Evolutionary conservation across 1,140 invertebrate species (phyloP).

Genomic region (Zaprionus ghesquierei): DNA sequence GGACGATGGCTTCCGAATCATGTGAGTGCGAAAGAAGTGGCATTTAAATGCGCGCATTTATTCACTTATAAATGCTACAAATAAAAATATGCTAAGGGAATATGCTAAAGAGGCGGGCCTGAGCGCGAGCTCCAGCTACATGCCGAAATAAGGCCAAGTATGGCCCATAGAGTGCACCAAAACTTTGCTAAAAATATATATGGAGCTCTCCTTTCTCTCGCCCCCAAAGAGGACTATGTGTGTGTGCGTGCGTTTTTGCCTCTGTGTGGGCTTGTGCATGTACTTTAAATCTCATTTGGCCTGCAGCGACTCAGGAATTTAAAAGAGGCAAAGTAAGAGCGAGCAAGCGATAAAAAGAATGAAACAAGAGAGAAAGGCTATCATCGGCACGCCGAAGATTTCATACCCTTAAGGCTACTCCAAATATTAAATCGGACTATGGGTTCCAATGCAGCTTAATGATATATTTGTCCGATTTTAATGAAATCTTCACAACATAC

Average conservation of each 20-base stretch:
- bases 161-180: conserved; percentile 47
- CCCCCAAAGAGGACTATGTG: background rate
- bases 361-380: too few species aligned
- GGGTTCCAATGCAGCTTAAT: too few species aligned
- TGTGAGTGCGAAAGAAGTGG: conserved; percentile 61
- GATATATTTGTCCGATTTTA: too few species aligned
- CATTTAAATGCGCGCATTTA: conserved; percentile 80
- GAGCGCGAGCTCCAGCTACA: conserved; percentile 9
- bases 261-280: conserved; percentile 28
- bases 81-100: conserved; percentile 77
- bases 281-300: conserved; percentile 79
- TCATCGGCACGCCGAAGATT: too few species aligned
- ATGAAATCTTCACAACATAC: too few species aligned
- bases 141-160: conserved; percentile 60
- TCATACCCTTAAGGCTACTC: too few species aligned
- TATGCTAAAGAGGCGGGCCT: conserved; percentile 71
- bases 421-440: too few species aligned
- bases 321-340: conserved; percentile 33
- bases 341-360: conserved; percentile 18
- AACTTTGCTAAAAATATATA: conserved; percentile 38
- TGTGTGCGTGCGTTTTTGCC: conserved; percentile 23
- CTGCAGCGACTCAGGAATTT: conserved; percentile 68
- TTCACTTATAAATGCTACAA: conserved; percentile 81
- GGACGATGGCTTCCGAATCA: conserved; percentile 54
- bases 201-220: background rate